Percentiles rank a stretch among this genome's conserved stretches.
These are phyloP conservation scores for Spongilla lacustris DNA, from an alignment of 37 sponge, comb jelly and placozoan species.

Conservation along the genomic window DNA sequence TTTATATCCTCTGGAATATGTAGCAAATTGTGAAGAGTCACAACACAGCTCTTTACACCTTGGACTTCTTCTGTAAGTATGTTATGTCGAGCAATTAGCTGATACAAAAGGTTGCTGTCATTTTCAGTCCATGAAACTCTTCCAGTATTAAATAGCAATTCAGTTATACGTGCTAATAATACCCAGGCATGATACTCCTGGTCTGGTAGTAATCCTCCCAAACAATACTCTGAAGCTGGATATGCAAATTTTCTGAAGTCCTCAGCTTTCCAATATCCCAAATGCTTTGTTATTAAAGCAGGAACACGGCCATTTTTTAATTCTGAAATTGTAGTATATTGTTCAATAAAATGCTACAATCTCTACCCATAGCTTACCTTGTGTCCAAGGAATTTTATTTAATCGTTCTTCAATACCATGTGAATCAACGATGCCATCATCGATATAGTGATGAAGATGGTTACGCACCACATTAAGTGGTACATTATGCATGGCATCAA, in stretches of 20 bases:
- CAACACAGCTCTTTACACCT: conserved; percentile 29
- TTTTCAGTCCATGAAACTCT: conserved; percentile 16
- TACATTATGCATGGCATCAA: conserved; percentile 5
- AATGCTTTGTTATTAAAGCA: background rate
- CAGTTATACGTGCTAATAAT: conserved; percentile 18
- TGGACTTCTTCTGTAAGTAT: conserved; percentile 26
- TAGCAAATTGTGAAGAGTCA: conserved; percentile 23
- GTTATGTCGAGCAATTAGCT: conserved; percentile 20
- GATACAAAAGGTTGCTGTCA: background rate
- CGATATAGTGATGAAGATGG: background rate
- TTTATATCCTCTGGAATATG: conserved; percentile 33
- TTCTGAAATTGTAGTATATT: background rate
- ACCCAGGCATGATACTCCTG: conserved; percentile 19
- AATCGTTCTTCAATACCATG: background rate
- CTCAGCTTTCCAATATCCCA: conserved; percentile 50
- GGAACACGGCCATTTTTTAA: conserved; percentile 49
- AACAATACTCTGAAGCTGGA: conserved; percentile 40
- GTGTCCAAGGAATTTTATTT: too few relatives aligned
- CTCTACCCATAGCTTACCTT: too few relatives aligned
- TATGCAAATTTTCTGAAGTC: conserved; percentile 30
- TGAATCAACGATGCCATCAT: too few relatives aligned
- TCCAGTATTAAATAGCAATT: conserved; percentile 22
- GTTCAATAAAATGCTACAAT: too few relatives aligned
- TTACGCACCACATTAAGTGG: background rate
- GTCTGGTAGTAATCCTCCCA: conserved; percentile 11